phyloP scores from a whole-genome alignment of 1,140 invertebrate species.

The Pygmarrhopalites habei region DNA sequence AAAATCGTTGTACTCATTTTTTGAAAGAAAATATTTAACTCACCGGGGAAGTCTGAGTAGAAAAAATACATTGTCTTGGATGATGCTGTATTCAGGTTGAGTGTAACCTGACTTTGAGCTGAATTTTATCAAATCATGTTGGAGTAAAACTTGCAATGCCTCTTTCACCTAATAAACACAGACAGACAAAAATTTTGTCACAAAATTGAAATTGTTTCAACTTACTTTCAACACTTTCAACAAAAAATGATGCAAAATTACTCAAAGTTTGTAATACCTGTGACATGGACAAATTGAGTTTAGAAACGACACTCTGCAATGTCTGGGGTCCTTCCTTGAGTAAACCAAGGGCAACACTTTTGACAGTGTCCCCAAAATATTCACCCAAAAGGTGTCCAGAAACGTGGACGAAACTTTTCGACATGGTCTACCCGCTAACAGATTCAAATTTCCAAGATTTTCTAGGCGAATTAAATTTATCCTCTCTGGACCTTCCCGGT shows the following conservation, averaged over 20 bases:
- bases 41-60: too few species aligned
- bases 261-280: conserved; percentile 26
- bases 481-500: too few species aligned
- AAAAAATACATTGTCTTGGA: too few species aligned
- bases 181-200: conserved; percentile 1
- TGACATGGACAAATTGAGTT: background rate
- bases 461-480: too few species aligned
- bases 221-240: too few species aligned
- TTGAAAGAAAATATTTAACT: too few species aligned
- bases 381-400: conserved; percentile 21
- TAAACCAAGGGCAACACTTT: conserved; percentile 16
- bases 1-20: too few species aligned
- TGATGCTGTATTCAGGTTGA: conserved; percentile 18
- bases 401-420: conserved; percentile 1
- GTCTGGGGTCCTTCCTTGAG: conserved; percentile 17
- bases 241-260: background rate
- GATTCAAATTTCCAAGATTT: too few species aligned
- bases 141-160: conserved; percentile 21
- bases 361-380: conserved; percentile 18
- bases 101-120: background rate
- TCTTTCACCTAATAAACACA: conserved; percentile 20
- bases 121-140: conserved; percentile 26
- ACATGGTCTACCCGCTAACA: conserved; percentile 20
- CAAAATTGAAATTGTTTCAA: too few species aligned
- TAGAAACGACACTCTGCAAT: background rate